These are phyloP conservation scores for Chelon labrosus DNA, from an alignment of 2,797 vertebrate species.

Conservation along the genomic window DNA sequence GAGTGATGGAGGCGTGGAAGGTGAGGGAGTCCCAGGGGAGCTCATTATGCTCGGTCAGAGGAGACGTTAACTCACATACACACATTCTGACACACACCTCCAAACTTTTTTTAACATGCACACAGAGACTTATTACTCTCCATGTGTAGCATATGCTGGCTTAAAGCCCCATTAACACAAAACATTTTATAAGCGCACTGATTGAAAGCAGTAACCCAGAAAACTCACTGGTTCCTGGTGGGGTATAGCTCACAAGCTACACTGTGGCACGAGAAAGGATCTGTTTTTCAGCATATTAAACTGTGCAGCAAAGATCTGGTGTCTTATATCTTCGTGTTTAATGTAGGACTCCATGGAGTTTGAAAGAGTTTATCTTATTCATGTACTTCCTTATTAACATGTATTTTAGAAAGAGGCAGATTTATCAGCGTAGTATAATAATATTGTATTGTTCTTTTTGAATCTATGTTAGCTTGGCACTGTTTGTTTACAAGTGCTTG, in stretches of 20 bases:
- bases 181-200: constrained; percentile 66
- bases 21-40: constrained; percentile 72
- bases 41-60: constrained; percentile 79
- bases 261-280: constrained; percentile 24
- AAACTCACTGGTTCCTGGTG: constrained; percentile 51
- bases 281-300: constrained; percentile 22
- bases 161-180: constrained; percentile 70
- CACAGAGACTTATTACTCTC: constrained; percentile 72
- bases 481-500: constrained; percentile 79
- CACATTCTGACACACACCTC: constrained; percentile 60
- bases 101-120: constrained; percentile 68
- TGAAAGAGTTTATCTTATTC: background rate
- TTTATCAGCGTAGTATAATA: constrained; percentile 1
- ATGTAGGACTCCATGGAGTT: background rate
- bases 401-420: background rate
- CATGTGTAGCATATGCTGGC: constrained; percentile 57
- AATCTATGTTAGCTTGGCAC: constrained; percentile 44
- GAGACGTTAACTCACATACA: constrained; percentile 64
- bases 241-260: constrained; percentile 33
- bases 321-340: constrained; percentile 4
- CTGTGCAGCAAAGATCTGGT: background rate
- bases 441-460: constrained; percentile 5
- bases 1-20: constrained; percentile 43
- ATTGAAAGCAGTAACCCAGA: constrained; percentile 64
- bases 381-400: background rate